Evolutionary conservation across 2,888 invertebrate genomes (phyloP), one percentile per base, ranked within the genome.

Genomic region (Plebejus argus): DNA sequence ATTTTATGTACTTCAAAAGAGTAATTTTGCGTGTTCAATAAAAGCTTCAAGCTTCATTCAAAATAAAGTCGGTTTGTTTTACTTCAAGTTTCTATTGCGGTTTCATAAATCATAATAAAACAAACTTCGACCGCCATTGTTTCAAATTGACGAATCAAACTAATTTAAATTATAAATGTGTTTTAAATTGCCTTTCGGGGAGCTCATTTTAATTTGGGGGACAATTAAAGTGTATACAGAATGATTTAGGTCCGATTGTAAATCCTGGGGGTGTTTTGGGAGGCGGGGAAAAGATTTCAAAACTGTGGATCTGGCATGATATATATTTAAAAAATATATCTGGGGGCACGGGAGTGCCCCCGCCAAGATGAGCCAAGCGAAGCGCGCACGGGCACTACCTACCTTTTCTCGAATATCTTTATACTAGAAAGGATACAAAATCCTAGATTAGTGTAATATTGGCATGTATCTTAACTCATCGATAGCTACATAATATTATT

Each of bases 141-240:
- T 71, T 39, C 39, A 71, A 71, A 39, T 71, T 39, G 71, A 71
- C 39, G 23, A 71, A 71, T 39, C 39, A n/a, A 66, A 71, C 71
- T 71, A 71, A 71, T 71, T 39, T 71, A 71, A 71, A 71, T 71
- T 39, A 71, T 71, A 39, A 70, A 70, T 39, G 39, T 70, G n/a
- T 39, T 35, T 39, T n/a, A 70, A 39, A 39, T 39, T 12, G 20
- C n/a, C 71, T 66, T 33, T 6, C 28, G 10, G 71, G 39, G 20
- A 71, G 71, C 71, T 71, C 66, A 66, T 66, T 66, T 66, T 28
- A 33, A 66, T 28, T 66, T 71, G 39, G 35, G 71, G 39, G 39
- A 71, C 71, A 71, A 71, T 71, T 39, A 71, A 71, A 71, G 71
- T 71, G 71, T 39, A 71, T 71, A 71, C 35, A 23, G 39, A 35